Conservation (phyloP, 1,140 invertebrate species). For the Drosophila nannoptera region DNA sequence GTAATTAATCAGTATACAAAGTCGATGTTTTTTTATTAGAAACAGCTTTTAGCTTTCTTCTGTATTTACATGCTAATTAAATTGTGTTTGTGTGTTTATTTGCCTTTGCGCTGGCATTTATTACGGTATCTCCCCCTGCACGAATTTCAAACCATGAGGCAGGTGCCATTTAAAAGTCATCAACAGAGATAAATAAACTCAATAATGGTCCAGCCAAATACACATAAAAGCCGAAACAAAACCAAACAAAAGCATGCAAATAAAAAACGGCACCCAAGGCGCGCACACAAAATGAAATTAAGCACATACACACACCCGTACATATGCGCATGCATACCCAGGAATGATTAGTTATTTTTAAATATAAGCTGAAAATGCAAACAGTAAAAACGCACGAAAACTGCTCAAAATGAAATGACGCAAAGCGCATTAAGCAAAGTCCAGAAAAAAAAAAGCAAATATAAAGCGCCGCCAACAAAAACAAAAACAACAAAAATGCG, state of each 20-base stretch:
- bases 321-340: not conserved
- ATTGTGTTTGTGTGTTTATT: conserved; percentile 4
- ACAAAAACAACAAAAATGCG: conserved; percentile 30
- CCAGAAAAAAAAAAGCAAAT: conserved; percentile 29
- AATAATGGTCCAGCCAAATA: conserved; percentile 59
- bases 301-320: conserved; percentile 3
- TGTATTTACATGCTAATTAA: conserved; percentile 1
- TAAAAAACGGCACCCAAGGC: conserved; percentile 57
- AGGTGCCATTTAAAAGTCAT: conserved; percentile 76
- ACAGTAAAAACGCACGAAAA: conserved; percentile 47
- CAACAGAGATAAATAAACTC: conserved; percentile 70
- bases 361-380: conserved; percentile 59
- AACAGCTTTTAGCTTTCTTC: not conserved
- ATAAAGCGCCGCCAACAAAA: conserved; percentile 38
- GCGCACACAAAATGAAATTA: conserved; percentile 31
- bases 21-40: not conserved
- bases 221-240: conserved; percentile 46
- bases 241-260: conserved; percentile 53
- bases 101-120: conserved; percentile 33
- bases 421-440: conserved; percentile 71
- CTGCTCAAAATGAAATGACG: conserved; percentile 66
- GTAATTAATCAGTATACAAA: conserved; percentile 6
- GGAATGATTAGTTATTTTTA: conserved; percentile 62
- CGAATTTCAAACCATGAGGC: conserved; percentile 19
- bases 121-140: not conserved